Conservation (phyloP, 2,113 vertebrate species). For the Eretmochelys imbricata region DNA sequence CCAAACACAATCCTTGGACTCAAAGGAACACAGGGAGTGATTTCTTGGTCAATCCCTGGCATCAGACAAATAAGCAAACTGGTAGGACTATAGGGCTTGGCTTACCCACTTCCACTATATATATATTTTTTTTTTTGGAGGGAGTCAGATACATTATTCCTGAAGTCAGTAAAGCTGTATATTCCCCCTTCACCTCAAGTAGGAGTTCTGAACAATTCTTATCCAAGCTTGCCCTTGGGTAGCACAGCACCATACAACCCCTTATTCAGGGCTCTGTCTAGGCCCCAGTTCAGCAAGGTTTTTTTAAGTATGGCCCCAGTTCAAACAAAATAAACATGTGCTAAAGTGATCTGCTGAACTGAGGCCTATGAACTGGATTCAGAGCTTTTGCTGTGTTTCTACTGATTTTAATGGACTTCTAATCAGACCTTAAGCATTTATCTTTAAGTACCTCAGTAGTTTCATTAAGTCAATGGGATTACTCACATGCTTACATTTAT, state of each 20-base stretch:
- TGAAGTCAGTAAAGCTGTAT: not conserved
- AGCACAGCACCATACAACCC: not conserved
- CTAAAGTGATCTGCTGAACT: not conserved
- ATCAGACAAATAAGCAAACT: not conserved
- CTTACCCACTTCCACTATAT: not conserved
- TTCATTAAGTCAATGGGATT: not conserved
- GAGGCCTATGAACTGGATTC: not conserved
- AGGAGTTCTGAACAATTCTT: not conserved
- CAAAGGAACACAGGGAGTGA: not conserved
- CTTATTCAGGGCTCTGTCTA: not conserved
- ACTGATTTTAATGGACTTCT: not conserved
- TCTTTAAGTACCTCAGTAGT: not conserved
- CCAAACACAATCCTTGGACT: accelerated
- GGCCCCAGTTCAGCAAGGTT: not conserved
- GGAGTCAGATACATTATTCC: not conserved
- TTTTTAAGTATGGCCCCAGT: not conserved
- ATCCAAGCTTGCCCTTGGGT: not conserved
- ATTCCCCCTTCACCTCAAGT: not conserved
- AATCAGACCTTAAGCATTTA: not conserved
- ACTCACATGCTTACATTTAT: not conserved
- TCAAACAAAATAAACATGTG: not conserved
- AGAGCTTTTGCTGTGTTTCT: not conserved
- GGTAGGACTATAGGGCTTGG: not conserved
- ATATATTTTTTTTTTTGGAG: not conserved
- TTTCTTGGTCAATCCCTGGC: not conserved